phyloP scores from a whole-genome alignment of 2,888 invertebrate species.

The Pogonocherus hispidulus region DNA sequence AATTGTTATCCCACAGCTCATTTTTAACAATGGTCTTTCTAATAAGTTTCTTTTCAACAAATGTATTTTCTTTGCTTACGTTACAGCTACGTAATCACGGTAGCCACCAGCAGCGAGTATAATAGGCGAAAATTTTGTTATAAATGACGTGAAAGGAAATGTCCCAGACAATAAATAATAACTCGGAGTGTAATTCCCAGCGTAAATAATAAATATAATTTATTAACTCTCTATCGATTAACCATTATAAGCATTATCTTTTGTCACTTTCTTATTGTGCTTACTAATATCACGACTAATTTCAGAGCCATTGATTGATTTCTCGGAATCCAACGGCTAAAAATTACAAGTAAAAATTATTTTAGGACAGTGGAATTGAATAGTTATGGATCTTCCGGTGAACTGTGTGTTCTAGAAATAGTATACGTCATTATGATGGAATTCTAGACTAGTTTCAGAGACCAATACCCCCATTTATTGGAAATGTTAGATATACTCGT shows the following conservation, averaged over 20 bases:
- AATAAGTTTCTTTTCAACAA: background rate
- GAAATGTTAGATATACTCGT: no score
- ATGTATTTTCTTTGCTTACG: slow-evolving; percentile 9
- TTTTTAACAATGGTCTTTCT: no score
- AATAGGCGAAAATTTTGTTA: slow-evolving; percentile 41
- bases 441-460: no score
- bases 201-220: slow-evolving; percentile 51
- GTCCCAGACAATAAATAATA: slow-evolving; percentile 41
- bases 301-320: slow-evolving; percentile 46
- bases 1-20: no score
- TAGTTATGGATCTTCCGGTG: background rate
- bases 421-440: background rate
- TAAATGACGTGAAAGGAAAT: slow-evolving; percentile 42
- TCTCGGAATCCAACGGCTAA: slow-evolving; percentile 27
- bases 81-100: slow-evolving; percentile 29
- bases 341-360: slow-evolving; percentile 23
- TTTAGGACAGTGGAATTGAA: background rate
- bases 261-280: slow-evolving; percentile 58
- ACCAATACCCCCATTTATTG: no score
- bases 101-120: slow-evolving; percentile 37
- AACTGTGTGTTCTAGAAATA: background rate
- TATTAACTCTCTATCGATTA: slow-evolving; percentile 59
- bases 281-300: slow-evolving; percentile 52
- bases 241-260: slow-evolving; percentile 58
- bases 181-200: slow-evolving; percentile 37